A percentile compares a stretch with the other conserved stretches of the same genome.
Conservation (phyloP, 2,888 invertebrate genomes). For the Arge pagana region DNA sequence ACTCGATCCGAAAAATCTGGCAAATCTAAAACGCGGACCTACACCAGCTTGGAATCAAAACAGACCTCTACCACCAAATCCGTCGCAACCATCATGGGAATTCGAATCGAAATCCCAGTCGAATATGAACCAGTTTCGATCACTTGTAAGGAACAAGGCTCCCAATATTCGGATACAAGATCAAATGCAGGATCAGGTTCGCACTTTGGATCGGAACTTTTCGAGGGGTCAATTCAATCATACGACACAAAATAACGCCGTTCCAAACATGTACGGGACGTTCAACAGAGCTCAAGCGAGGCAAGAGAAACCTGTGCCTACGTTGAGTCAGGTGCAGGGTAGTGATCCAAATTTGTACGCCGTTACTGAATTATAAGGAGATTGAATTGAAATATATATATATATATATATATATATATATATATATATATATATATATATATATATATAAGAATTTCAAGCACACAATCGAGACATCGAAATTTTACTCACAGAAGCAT, state of each 20-base stretch:
- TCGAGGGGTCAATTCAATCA: slow-evolving; percentile 47
- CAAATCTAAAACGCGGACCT: slow-evolving; percentile 52
- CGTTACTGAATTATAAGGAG: slow-evolving; percentile 72
- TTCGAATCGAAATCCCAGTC: slow-evolving; percentile 53
- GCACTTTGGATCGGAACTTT: slow-evolving; percentile 55
- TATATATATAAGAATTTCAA: too few relatives aligned
- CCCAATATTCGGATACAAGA: slow-evolving; percentile 48
- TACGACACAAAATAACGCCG: slow-evolving; percentile 43
- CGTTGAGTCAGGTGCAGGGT: slow-evolving; percentile 54
- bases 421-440: background rate
- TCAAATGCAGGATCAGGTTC: slow-evolving; percentile 54
- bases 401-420: background rate
- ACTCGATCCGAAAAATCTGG: slow-evolving; percentile 54
- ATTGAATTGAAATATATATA: slow-evolving; percentile 3
- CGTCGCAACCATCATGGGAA: slow-evolving; percentile 46
- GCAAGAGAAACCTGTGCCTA: slow-evolving; percentile 48
- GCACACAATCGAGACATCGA: too few relatives aligned
- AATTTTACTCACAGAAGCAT: too few relatives aligned
- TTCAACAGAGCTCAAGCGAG: slow-evolving; percentile 51
- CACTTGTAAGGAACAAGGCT: slow-evolving; percentile 56
- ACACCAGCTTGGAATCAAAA: slow-evolving; percentile 54
- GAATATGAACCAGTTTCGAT: slow-evolving; percentile 63
- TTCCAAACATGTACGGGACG: slow-evolving; percentile 57
- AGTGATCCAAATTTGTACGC: slow-evolving; percentile 68
- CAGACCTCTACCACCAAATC: slow-evolving; percentile 49